Conservation (phyloP, 2,797 vertebrate genomes). For the Gouania willdenowi region DNA sequence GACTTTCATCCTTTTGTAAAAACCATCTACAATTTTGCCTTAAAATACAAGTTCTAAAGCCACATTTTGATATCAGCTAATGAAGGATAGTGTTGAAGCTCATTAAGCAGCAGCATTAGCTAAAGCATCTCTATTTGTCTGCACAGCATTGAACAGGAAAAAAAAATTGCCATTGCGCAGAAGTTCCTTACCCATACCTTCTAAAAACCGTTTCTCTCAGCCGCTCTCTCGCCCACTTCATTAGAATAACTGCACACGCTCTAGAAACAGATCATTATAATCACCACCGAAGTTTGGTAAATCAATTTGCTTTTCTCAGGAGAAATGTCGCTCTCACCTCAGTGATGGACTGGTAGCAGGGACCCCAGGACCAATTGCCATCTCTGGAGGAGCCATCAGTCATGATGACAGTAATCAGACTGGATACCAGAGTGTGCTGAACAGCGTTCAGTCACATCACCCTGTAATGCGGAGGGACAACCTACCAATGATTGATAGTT, state of each 20-base stretch:
- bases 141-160: no score
- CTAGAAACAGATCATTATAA: neutral
- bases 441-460: slow-evolving; percentile 41
- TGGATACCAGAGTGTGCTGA: slow-evolving; percentile 33
- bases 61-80: no score
- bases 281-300: neutral
- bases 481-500: slow-evolving; percentile 44
- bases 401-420: slow-evolving; percentile 34
- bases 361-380: slow-evolving; percentile 16
- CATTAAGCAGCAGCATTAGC: no score
- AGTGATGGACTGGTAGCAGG: neutral
- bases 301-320: neutral
- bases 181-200: no score
- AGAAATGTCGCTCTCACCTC: neutral
- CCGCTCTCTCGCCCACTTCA: neutral
- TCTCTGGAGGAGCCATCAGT: slow-evolving; percentile 42
- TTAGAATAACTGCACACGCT: neutral
- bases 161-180: no score
- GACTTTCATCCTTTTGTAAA: no score
- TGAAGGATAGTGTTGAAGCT: no score
- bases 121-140: no score
- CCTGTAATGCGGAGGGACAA: slow-evolving; percentile 41
- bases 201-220: neutral
- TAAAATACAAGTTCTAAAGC: neutral
- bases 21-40: no score